A percentile compares a stretch with the other conserved stretches of the same genome.
phyloP scores from a whole-genome alignment of 1,140 invertebrate species.

The Neodiprion pinetum region DNA sequence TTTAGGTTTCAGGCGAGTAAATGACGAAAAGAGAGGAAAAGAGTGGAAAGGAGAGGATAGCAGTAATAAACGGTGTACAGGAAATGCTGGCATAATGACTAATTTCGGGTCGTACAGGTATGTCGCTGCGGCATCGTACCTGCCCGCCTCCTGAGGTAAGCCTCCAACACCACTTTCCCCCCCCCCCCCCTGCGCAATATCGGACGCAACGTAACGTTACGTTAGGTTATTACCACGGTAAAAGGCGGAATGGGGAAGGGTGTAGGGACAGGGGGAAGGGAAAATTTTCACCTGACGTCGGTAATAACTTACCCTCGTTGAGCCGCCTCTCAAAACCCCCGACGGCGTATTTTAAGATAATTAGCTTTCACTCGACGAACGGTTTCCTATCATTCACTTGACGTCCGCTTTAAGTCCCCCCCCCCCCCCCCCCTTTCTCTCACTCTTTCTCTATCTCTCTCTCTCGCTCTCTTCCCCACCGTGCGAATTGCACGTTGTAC shows the following conservation, averaged over 20 bases:
- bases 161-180: too few species aligned
- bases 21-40: neutral
- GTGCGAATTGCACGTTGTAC: too few species aligned
- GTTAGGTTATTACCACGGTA: too few species aligned
- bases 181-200: too few species aligned
- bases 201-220: too few species aligned
- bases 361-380: conserved; percentile 8
- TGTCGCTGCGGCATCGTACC: too few species aligned
- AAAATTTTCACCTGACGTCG: conserved; percentile 13
- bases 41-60: neutral
- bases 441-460: neutral
- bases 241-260: too few species aligned
- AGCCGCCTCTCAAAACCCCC: neutral
- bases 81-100: neutral
- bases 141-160: too few species aligned
- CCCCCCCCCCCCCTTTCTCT: neutral
- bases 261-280: too few species aligned
- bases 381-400: conserved; percentile 6
- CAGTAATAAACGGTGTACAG: neutral
- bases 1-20: neutral
- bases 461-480: neutral
- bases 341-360: conserved; percentile 14
- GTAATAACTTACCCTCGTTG: conserved; percentile 9
- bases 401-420: neutral
- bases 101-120: neutral